Conservation (phyloP, 2,113 vertebrate genomes). For the Nothoprocta pentlandii region DNA sequence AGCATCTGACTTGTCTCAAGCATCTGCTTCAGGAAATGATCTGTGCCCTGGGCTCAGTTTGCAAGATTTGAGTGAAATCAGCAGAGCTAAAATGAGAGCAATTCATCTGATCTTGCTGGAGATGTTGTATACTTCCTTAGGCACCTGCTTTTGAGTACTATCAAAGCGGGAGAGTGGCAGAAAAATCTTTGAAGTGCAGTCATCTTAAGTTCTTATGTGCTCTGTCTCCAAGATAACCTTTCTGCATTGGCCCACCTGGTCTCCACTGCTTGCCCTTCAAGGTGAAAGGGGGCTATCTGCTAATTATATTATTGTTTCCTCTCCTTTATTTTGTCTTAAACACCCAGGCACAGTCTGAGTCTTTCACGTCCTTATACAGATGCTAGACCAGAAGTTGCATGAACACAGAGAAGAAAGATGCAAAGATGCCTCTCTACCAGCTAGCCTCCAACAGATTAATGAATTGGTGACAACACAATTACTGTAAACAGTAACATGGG, state of each 20-base stretch:
- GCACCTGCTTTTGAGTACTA: background rate
- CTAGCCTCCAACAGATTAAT: background rate
- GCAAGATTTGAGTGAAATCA: too few relatives aligned
- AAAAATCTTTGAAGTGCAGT: background rate
- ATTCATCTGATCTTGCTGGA: background rate
- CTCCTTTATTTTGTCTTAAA: background rate
- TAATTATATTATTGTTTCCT: background rate
- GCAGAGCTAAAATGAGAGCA: background rate
- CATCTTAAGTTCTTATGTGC: background rate
- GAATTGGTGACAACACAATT: background rate
- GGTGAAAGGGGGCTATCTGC: background rate
- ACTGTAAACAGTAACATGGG: background rate
- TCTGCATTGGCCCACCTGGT: background rate
- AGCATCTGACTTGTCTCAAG: too few relatives aligned
- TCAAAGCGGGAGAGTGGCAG: background rate
- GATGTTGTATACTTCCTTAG: background rate
- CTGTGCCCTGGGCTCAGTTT: background rate
- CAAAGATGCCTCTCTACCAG: accelerated
- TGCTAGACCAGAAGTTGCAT: accelerated
- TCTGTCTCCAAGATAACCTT: background rate
- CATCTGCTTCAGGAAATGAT: background rate
- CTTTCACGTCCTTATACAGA: background rate
- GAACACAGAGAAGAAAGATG: background rate
- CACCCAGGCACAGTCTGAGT: background rate
- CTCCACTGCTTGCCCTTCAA: background rate